A percentile compares a stretch with the other conserved stretches of the same genome.
These are phyloP conservation scores for Oxycera nigricornis DNA, from an alignment of 2,888 invertebrate genomes.

Conservation along the genomic window DNA sequence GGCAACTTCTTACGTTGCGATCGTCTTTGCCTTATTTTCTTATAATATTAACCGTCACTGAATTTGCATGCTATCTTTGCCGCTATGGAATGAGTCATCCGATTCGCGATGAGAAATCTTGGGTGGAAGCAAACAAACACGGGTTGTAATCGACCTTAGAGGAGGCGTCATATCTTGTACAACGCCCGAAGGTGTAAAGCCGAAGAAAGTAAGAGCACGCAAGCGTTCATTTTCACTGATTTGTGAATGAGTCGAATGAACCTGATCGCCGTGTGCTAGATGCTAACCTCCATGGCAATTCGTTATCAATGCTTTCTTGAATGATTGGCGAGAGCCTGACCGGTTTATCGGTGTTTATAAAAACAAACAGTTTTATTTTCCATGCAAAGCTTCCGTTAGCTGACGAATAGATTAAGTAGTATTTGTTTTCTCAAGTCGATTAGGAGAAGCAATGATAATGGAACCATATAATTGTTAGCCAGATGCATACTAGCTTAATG, in stretches of 20 bases:
- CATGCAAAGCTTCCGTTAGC: not conserved
- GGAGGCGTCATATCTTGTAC: conserved; percentile 15
- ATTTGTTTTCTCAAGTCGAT: not conserved
- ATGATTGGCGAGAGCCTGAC: conserved; percentile 3
- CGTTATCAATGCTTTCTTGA: conserved; percentile 8
- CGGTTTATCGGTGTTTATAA: conserved; percentile 20
- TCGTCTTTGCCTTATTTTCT: not conserved
- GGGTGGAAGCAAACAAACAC: conserved; percentile 22
- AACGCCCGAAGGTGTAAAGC: not conserved
- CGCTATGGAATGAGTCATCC: conserved; percentile 6
- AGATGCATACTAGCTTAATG: too few relatives aligned
- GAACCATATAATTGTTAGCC: too few relatives aligned
- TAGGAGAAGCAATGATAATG: too few relatives aligned
- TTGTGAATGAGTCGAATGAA: conserved; percentile 12
- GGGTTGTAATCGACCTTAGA: conserved; percentile 29
- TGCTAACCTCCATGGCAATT: not conserved
- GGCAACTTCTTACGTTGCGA: conserved; percentile 4
- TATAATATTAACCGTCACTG: not conserved
- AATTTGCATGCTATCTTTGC: conserved; percentile 11
- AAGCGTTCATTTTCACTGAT: conserved; percentile 21
- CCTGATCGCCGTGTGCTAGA: not conserved
- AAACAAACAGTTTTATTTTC: conserved; percentile 9
- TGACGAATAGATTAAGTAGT: not conserved
- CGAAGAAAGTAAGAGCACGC: conserved; percentile 25
- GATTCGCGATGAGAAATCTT: not conserved